Evolutionary conservation across 2,113 vertebrate species (phyloP).

Genomic region (Calyptommatus sinebrachiatus): DNA sequence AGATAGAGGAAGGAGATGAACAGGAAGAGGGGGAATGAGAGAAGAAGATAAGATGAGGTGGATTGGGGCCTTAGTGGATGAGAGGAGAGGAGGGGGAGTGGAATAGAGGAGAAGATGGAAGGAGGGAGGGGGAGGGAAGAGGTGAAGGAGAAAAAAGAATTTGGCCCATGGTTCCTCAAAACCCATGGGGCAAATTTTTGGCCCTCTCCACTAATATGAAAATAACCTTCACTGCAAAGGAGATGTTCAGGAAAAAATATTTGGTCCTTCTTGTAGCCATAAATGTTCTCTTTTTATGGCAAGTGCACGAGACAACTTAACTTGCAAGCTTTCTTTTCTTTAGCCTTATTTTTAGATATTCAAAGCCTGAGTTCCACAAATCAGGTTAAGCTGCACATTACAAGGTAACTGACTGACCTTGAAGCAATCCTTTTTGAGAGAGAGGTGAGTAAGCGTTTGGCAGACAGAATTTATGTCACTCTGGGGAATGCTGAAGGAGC

Average conservation of each 20-base stretch:
- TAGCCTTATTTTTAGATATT: slow-evolving; percentile 70
- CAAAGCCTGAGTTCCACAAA: slow-evolving; percentile 67
- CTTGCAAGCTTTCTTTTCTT: slow-evolving; percentile 65
- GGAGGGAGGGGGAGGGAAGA: too few species aligned
- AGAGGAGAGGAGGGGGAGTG: neutral
- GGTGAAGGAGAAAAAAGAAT: too few species aligned
- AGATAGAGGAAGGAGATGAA: too few species aligned
- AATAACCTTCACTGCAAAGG: slow-evolving; percentile 36
- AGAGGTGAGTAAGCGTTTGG: slow-evolving; percentile 65
- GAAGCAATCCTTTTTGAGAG: slow-evolving; percentile 66
- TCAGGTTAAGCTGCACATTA: slow-evolving; percentile 71
- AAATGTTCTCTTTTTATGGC: slow-evolving; percentile 54
- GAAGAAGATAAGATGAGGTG: too few species aligned
- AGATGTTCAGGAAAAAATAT: slow-evolving; percentile 9
- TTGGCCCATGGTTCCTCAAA: too few species aligned
- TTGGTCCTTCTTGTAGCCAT: slow-evolving; percentile 50
- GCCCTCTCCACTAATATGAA: slow-evolving; percentile 40
- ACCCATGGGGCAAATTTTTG: too few species aligned
- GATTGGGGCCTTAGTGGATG: too few species aligned
- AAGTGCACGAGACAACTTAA: slow-evolving; percentile 57
- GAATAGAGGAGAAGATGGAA: neutral
- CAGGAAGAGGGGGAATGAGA: too few species aligned
- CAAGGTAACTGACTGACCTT: slow-evolving; percentile 70
- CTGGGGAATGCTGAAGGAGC: slow-evolving; percentile 57
- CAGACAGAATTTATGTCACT: slow-evolving; percentile 57